phyloP scores from a whole-genome alignment of 2,888 invertebrate genomes.

The Rhagonycha fulva region DNA sequence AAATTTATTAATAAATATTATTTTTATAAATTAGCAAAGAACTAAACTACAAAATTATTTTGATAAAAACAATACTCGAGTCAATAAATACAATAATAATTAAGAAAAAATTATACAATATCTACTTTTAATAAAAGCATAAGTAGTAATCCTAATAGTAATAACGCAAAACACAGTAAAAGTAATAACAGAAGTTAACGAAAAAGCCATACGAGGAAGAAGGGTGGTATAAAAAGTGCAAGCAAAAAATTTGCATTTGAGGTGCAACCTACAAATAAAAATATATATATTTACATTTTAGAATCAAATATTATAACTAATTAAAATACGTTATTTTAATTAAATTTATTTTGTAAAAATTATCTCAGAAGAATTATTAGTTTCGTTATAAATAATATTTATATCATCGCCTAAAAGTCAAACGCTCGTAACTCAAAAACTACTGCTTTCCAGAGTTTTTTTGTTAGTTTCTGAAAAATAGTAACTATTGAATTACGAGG shows the following conservation, averaged over 20 bases:
- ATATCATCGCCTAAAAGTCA: no score
- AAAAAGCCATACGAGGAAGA: conserved; percentile 42
- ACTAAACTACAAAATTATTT: background rate
- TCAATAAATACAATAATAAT: background rate
- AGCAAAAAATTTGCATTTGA: conserved; percentile 42
- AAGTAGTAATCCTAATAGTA: background rate
- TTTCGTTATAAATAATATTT: background rate
- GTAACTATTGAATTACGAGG: no score
- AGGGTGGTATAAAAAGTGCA: conserved; percentile 47
- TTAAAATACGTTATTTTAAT: background rate
- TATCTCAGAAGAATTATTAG: background rate
- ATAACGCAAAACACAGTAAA: background rate
- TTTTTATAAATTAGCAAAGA: background rate
- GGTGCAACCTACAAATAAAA: conserved; percentile 35
- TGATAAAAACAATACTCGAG: background rate
- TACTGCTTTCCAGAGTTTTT: no score
- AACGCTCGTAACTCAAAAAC: no score
- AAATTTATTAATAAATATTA: background rate
- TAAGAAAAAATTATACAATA: background rate
- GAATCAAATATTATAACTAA: background rate
- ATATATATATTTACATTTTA: background rate
- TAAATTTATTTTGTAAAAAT: background rate
- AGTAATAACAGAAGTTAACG: conserved; percentile 35
- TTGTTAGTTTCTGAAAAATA: no score
- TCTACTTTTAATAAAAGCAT: background rate